phyloP scores from a whole-genome alignment of 1,140 invertebrate species.

The Heterodera schachtii region DNA sequence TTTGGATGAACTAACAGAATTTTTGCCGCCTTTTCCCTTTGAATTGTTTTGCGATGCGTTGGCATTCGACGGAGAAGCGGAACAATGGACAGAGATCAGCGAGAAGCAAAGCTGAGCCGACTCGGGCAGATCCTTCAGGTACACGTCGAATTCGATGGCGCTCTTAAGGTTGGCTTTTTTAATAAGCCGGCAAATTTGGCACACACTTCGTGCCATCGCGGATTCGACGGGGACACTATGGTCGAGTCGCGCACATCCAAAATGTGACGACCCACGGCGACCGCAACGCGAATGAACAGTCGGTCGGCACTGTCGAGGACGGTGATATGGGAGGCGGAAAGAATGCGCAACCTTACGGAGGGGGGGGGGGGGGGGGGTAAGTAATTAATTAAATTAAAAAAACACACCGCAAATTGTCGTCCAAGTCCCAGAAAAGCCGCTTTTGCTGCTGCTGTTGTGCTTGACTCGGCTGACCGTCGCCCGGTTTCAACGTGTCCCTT shows the following conservation, averaged over 20 bases:
- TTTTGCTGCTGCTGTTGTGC: not conserved
- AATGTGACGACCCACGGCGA: slow-evolving; percentile 53
- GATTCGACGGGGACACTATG: slow-evolving; percentile 48
- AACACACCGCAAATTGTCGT: slow-evolving; percentile 46
- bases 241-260: slow-evolving; percentile 46
- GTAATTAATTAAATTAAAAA: too few relatives aligned
- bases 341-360: slow-evolving; percentile 21
- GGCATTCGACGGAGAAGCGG: not conserved
- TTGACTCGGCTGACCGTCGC: not conserved
- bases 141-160: slow-evolving; percentile 48
- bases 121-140: slow-evolving; percentile 62
- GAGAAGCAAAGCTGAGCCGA: slow-evolving; percentile 57
- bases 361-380: too few relatives aligned
- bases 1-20: not conserved
- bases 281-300: slow-evolving; percentile 48
- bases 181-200: not conserved
- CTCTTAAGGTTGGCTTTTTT: slow-evolving; percentile 31
- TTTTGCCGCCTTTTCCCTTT: slow-evolving; percentile 16
- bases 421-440: slow-evolving; percentile 51
- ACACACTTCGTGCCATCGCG: slow-evolving; percentile 44
- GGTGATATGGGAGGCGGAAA: slow-evolving; percentile 41
- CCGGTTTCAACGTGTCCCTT: slow-evolving; percentile 2
- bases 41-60: slow-evolving; percentile 6
- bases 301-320: slow-evolving; percentile 40
- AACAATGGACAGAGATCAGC: slow-evolving; percentile 38